Conservation (phyloP, 1,140 invertebrate species). For the Plodia interpunctella region DNA sequence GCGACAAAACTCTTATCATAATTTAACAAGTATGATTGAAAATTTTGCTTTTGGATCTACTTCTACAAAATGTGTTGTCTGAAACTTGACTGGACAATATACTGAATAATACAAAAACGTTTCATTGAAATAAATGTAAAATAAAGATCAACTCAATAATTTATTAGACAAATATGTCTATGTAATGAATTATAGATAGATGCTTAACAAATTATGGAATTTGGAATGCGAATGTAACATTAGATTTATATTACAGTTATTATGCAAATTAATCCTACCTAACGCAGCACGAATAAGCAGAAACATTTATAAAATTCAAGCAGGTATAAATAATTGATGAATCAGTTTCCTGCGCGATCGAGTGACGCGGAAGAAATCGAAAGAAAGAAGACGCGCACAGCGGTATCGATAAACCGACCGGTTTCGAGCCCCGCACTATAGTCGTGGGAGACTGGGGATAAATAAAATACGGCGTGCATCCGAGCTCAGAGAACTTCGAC, state of each 20-base stretch:
- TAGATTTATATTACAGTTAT: conserved; percentile 33
- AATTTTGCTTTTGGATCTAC: no score
- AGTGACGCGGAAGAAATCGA: conserved; percentile 53
- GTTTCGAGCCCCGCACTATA: conserved; percentile 33
- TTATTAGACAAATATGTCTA: background rate
- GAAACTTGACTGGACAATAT: no score
- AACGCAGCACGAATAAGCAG: conserved; percentile 14
- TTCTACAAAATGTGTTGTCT: no score
- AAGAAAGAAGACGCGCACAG: conserved; percentile 34
- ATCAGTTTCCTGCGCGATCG: conserved; percentile 34
- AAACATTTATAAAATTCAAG: conserved; percentile 45
- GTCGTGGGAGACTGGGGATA: conserved; percentile 34
- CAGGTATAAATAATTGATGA: conserved; percentile 59
- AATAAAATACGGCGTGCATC: conserved; percentile 24
- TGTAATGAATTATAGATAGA: conserved; percentile 3
- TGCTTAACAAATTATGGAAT: background rate
- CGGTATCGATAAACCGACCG: conserved; percentile 40
- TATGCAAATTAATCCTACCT: conserved; percentile 21
- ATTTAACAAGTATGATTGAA: no score
- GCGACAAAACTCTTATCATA: no score
- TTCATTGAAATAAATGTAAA: background rate
- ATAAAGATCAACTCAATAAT: background rate
- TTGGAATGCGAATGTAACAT: conserved; percentile 10
- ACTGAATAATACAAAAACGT: no score
- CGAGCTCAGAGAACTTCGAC: conserved; percentile 25